Evolutionary conservation across 1,140 invertebrate species (phyloP).

Genomic region (Nomia melanderi): DNA sequence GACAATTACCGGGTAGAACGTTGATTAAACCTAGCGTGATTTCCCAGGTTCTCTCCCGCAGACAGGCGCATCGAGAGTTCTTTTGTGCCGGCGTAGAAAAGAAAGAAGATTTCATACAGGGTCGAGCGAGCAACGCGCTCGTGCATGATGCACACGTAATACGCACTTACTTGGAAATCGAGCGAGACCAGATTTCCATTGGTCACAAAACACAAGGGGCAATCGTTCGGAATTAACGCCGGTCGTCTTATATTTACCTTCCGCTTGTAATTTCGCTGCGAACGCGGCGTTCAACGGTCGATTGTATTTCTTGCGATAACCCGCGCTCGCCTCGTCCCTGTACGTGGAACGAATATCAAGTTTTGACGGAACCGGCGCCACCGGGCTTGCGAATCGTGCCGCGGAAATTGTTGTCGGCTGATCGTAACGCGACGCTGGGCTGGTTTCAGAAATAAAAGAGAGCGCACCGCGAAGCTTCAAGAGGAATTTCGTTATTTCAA

Average conservation of each 20-base stretch:
- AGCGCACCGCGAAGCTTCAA: too few species aligned
- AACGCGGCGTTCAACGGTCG: background rate
- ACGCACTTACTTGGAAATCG: constrained; percentile 46
- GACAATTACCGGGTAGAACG: constrained; percentile 21
- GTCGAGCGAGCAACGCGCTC: constrained; percentile 38
- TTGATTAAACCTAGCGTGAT: constrained; percentile 16
- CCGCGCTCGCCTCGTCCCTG: background rate
- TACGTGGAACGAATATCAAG: background rate
- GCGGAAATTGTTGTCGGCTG: background rate
- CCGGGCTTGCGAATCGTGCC: background rate
- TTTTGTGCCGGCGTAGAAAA: constrained; percentile 23
- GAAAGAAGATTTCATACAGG: constrained; percentile 34
- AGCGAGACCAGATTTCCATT: constrained; percentile 43
- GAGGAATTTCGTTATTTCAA: too few species aligned
- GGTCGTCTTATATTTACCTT: constrained; percentile 40
- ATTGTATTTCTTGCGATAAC: background rate
- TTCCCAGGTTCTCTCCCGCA: background rate
- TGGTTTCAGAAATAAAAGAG: too few species aligned
- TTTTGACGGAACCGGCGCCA: too few species aligned
- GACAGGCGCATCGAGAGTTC: background rate
- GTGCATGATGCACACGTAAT: constrained; percentile 45
- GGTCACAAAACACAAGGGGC: constrained; percentile 45
- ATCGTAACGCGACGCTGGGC: too few species aligned
- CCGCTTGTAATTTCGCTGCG: background rate
- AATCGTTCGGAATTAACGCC: constrained; percentile 57